Base-by-base conservation (phyloP, 1,140 invertebrate species). In the Lasioglossum baleicum region DNA sequence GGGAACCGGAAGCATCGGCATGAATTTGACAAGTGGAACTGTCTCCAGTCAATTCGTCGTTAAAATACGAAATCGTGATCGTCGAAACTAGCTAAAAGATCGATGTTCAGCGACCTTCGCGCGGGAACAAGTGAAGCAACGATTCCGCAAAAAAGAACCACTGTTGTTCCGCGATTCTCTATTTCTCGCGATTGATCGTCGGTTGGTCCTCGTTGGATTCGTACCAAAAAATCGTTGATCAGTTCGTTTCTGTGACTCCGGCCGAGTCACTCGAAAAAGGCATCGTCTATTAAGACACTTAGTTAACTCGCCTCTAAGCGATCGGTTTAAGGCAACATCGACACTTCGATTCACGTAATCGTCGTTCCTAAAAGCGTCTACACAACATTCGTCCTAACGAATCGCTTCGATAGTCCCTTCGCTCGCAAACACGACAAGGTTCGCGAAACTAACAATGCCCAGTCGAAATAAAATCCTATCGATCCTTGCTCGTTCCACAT, bases 271-370 rank as follows among this genome's bases (percentile, higher is more conserved):
- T 48, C 60, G 63, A 70, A 48, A 51, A 88, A 88, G 87, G 85
- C 87, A 82, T 73, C 75, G 44, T 81, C 67, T 64, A 53, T 56
- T 82, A 88, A 88, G 87, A 88, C 87, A 88, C 87, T 85, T 82
- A 11, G 60, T 35, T 81, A 58, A 79, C 58, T 80, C 73, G 74
- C 78, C 51, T 22, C 58, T 65, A 75, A 44, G 73, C 72, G 61
- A 83, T 75, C n/a, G 35, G 56, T 75, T 53, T 75, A 88, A 88
- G 87, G 83, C 87, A 86, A 88, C 71, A 56, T 72, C 66, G 83
- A 79, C 31, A 35, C 17, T n/a, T 60, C 17, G 17, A 58, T 79
- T 85, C 63, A 78, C 17, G 13, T 60, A 40, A 20, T 8, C n/a
- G 4, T 26, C 31, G 22, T 66, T 74, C 42, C 35, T 48, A 51